Evolutionary conservation across 2,888 invertebrate genomes (phyloP).

Genomic region (Xylota segnis): DNA sequence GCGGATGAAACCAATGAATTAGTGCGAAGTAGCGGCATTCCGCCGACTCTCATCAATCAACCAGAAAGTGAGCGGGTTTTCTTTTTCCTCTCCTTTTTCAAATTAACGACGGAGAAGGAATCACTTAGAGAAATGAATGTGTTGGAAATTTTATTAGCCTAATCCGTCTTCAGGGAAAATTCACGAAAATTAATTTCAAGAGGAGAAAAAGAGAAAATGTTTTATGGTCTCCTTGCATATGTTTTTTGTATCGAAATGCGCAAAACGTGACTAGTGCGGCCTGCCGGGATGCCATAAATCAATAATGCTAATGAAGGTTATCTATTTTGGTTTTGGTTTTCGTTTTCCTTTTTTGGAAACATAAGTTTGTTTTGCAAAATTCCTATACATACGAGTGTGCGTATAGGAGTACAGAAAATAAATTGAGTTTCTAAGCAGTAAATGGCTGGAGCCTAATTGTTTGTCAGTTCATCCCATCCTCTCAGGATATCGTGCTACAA

Average conservation of each 20-base stretch:
- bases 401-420: conserved; percentile 31
- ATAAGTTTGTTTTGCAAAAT: conserved; percentile 36
- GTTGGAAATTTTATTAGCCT: conserved; percentile 73
- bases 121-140: conserved; percentile 75
- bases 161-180: conserved; percentile 70
- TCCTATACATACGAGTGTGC: too few relatives aligned
- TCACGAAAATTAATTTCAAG: conserved; percentile 69
- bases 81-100: conserved; percentile 65
- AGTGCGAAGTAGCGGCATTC: conserved; percentile 66
- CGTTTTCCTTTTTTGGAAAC: conserved; percentile 17
- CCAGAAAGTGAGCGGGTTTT: conserved; percentile 65
- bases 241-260: conserved; percentile 66
- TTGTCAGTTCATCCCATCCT: conserved; percentile 1
- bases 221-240: conserved; percentile 66
- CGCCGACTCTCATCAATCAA: conserved; percentile 73
- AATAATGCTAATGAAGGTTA: conserved; percentile 66
- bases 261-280: conserved; percentile 65
- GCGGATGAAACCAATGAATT: conserved; percentile 71
- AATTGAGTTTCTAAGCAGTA: conserved; percentile 26
- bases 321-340: conserved; percentile 54
- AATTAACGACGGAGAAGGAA: conserved; percentile 67
- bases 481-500: background rate
- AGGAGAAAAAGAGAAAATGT: conserved; percentile 56
- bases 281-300: conserved; percentile 58
- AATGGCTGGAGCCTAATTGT: conserved; percentile 2